Evolutionary conservation across 2,888 invertebrate genomes (phyloP), one percentile per base, ranked within the genome.

Genomic region (Rhogogaster chlorosoma): DNA sequence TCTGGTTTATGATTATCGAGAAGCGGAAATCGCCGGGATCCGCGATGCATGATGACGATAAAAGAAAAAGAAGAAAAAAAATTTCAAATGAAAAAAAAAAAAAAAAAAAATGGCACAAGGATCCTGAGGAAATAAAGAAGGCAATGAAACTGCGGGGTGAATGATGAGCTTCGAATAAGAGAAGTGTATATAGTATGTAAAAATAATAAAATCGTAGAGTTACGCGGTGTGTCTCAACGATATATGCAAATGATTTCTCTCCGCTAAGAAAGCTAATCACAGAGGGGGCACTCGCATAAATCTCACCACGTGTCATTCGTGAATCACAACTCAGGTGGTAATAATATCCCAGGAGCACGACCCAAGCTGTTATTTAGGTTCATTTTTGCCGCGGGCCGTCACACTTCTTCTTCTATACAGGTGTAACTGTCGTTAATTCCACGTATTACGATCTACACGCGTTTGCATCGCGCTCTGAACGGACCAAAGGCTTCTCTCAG

Each of bases 311-410:
- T 92, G 93, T 92, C 93, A 92, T 92, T 93, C 90, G 90, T 87
- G 89, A 91, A 89, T 91, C 90, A 87, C 90, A 87, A 92, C 90
- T 92, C 92, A 91, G 88, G 86, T 89, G 91, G 90, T 93, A 93
- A 93, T 93, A 92, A 93, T 89, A 93, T 91, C 90, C 89, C 90
- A 88, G 88, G 87, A 88, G 86, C 87, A 88, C 84, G 84, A 87
- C 87, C 89, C 88, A 90, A 88, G 89, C 92, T 93, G 92, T 93
- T 93, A 93, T 93, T 93, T 91, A 88, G 91, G 87, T 89, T 89
- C 86, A 89, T 88, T 90, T 89, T 87, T 88, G 88, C 90, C 91
- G 88, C 85, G 85, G 86, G 91, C 85, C 86, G 88, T 91, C 90
- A 89, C 90, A 89, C 91, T 89, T 89, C 87, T 84, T 84, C 86